A percentile compares a stretch with the other conserved stretches of the same genome.
Conservation (phyloP, 1,140 invertebrate genomes). For the Drosophila sechellia region DNA sequence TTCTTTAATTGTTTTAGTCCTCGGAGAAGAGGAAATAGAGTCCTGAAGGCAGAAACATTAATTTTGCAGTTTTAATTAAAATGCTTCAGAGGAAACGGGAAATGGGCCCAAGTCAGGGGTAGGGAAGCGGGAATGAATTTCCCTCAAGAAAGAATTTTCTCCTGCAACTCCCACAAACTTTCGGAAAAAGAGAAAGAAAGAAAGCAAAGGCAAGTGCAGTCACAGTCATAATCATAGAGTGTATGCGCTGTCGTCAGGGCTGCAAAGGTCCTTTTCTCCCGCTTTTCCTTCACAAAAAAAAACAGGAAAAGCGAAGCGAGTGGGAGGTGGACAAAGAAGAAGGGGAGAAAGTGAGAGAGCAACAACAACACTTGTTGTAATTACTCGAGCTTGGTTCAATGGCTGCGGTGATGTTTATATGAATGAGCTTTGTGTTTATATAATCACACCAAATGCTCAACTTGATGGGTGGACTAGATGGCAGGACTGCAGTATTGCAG, state of each 20-base stretch:
- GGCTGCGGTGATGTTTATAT: conserved; percentile 72
- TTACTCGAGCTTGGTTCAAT: conserved; percentile 57
- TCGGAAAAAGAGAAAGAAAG: conserved; percentile 11
- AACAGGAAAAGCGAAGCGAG: conserved; percentile 11
- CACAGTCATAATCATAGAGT: conserved; percentile 80
- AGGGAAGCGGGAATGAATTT: conserved; percentile 16
- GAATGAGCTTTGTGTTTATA: conserved; percentile 71
- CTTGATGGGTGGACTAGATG: conserved; percentile 9
- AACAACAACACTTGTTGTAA: conserved; percentile 70
- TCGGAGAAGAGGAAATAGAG: neutral
- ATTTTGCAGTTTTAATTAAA: conserved; percentile 81
- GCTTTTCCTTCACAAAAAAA: conserved; percentile 23
- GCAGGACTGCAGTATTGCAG: conserved; percentile 1
- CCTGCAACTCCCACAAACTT: conserved; percentile 20
- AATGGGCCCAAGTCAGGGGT: conserved; percentile 30
- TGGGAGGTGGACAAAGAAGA: neutral
- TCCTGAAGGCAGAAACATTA: conserved; percentile 56
- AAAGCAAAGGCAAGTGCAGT: conserved; percentile 30
- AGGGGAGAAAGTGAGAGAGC: neutral
- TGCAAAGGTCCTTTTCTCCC: conserved; percentile 15
- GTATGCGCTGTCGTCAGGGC: conserved; percentile 66
- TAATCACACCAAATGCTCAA: conserved; percentile 66
- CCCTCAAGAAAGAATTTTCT: conserved; percentile 12
- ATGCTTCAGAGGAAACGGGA: conserved; percentile 44
- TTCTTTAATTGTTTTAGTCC: neutral